Base-by-base conservation (phyloP, 2,113 vertebrate genomes). In the Chaetodon trifascialis region DNA sequence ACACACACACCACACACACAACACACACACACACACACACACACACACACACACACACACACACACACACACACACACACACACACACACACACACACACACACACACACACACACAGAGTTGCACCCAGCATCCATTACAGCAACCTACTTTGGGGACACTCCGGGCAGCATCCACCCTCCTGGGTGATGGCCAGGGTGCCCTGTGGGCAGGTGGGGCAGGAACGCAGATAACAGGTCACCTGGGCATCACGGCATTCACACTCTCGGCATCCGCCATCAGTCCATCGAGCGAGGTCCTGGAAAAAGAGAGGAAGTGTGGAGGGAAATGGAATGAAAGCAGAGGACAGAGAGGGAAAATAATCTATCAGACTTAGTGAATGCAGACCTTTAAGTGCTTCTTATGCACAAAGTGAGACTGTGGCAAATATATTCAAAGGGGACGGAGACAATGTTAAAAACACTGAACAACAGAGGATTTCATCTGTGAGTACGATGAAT, bases 181-280 rank as follows among this genome's bases (percentile, higher is more conserved):
- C 59, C 1, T 44, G 87, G 36, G 68, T 25, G 1, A 90, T 56
- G 1, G 96, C 79, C 70, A 96, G 89, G 44, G 88, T 95, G 77
- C 96, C 96, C 3, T 36, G 62, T 0, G 96, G 95, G 83, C 98
- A 99, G 0, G 95, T 95, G 0, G 90, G 93, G 78, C 98, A 99
- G 72, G 97, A 96, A 4, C 71, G 95, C 65, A 94, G 92, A 19
- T 96, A 98, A 90, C 98, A 99, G 23, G 89, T 96, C 81, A 97
- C 95, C 42, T 84, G 94, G 1, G 89, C 82, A 0, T 88, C 88
- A 4, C 7, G 91, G 76, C 98, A 99, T 52, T 97, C 92, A 2
- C 98, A 99, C 10, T 96, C 80, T 6, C 84, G 73, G 63, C 98
- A 99, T 0, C 52, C 88, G 2, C 95, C 95, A 0, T 97, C 97